These are phyloP conservation scores for crab-eating macaque (Macaca fascicularis) DNA, from an alignment of 2,113 vertebrate species.

Conservation along the genomic window T2T-MFA8v1.1 NC_088379.1:32635001-32635500, in stretches of 20 bases:
- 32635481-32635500: not conserved
- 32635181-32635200: not conserved
- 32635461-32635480: not conserved
- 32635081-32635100: not conserved
- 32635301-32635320: not conserved
- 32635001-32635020: not conserved
- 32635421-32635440: not conserved
- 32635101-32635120: not conserved
- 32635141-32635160: not conserved
- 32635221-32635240: no score
- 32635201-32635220: not conserved
- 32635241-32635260: not conserved
- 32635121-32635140: not conserved
- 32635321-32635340: not conserved
- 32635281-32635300: not conserved
- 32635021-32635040: not conserved
- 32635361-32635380: not conserved
- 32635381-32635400: not conserved
- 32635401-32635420: not conserved
- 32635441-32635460: not conserved
- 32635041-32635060: not conserved
- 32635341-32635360: not conserved
- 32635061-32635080: accelerated
- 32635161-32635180: not conserved
- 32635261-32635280: not conserved